A percentile compares a stretch with the other conserved stretches of the same genome.
phyloP scores from a whole-genome alignment of 2,888 invertebrate species.

The Leucophenga maculata region DNA sequence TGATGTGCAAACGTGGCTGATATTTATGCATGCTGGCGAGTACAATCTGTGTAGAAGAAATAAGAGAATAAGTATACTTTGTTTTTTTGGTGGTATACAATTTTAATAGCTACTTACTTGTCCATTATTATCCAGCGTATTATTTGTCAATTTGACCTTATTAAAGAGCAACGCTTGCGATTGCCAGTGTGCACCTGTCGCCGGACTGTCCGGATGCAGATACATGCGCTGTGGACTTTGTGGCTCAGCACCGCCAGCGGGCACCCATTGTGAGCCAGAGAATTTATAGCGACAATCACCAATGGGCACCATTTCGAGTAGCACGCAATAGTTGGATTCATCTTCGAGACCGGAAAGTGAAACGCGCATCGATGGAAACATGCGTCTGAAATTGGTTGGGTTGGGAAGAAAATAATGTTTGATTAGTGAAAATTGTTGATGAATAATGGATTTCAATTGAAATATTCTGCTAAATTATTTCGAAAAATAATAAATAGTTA shows the following conservation, averaged over 20 bases:
- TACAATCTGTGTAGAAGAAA: conserved; percentile 78
- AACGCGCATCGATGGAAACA: conserved; percentile 91
- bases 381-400: conserved; percentile 77
- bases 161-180: conserved; percentile 85
- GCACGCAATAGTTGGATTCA: conserved; percentile 84
- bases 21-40: conserved; percentile 98
- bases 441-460: too few species aligned
- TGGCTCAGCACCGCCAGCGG: conserved; percentile 89
- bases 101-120: conserved; percentile 78
- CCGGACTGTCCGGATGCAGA: conserved; percentile 90
- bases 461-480: too few species aligned
- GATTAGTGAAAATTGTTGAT: background rate
- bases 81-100: background rate
- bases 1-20: conserved; percentile 89
- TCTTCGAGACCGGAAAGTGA: conserved; percentile 85
- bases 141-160: conserved; percentile 91
- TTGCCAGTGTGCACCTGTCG: conserved; percentile 90
- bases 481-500: too few species aligned
- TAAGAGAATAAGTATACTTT: conserved; percentile 48
- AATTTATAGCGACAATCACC: conserved; percentile 87
- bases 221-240: conserved; percentile 84
- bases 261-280: conserved; percentile 87
- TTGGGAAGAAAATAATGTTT: conserved; percentile 20
- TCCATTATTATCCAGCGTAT: conserved; percentile 83
- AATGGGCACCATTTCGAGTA: conserved; percentile 84